Percentiles rank a stretch among this genome's conserved stretches.
These are phyloP conservation scores for Poecilobothrus nobilitatus DNA, from an alignment of 2,888 invertebrate genomes.

Conservation along the genomic window DNA sequence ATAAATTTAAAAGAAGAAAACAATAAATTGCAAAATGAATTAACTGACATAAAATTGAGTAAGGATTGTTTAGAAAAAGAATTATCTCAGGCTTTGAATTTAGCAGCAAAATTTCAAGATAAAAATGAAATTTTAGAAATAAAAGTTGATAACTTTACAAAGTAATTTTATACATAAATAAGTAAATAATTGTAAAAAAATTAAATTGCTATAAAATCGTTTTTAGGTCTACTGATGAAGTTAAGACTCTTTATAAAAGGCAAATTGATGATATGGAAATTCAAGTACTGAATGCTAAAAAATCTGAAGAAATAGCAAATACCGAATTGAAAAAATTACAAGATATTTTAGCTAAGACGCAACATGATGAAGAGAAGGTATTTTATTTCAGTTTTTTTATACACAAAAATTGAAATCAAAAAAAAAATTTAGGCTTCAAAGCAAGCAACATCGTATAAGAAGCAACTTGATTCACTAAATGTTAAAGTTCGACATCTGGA, in stretches of 20 bases:
- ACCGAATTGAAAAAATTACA: slow-evolving; percentile 41
- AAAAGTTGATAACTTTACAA: slow-evolving; percentile 44
- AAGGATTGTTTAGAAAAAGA: slow-evolving; percentile 59
- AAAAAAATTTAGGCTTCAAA: slow-evolving; percentile 36
- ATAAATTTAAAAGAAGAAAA: slow-evolving; percentile 29
- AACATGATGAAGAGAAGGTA: slow-evolving; percentile 50
- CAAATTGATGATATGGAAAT: slow-evolving; percentile 43
- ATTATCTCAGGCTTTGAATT: slow-evolving; percentile 59
- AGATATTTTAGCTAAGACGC: slow-evolving; percentile 41
- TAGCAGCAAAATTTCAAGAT: slow-evolving; percentile 60
- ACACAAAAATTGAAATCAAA: background rate
- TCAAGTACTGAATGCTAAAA: slow-evolving; percentile 32
- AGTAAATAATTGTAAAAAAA: background rate
- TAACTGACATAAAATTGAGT: slow-evolving; percentile 42
- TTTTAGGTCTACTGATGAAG: slow-evolving; percentile 42
- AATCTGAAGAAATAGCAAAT: slow-evolving; percentile 39
- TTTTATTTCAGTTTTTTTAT: background rate
- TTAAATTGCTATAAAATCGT: slow-evolving; percentile 14
- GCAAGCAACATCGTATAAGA: slow-evolving; percentile 53
- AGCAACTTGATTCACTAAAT: slow-evolving; percentile 49
- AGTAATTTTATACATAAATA: slow-evolving; percentile 21
- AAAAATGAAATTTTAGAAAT: slow-evolving; percentile 51
- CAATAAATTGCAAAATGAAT: slow-evolving; percentile 37
- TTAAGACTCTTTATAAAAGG: slow-evolving; percentile 38
- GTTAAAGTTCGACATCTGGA: slow-evolving; percentile 44